phyloP scores from a whole-genome alignment of 2,888 invertebrate species.

The Acanthopleura granulata region DNA sequence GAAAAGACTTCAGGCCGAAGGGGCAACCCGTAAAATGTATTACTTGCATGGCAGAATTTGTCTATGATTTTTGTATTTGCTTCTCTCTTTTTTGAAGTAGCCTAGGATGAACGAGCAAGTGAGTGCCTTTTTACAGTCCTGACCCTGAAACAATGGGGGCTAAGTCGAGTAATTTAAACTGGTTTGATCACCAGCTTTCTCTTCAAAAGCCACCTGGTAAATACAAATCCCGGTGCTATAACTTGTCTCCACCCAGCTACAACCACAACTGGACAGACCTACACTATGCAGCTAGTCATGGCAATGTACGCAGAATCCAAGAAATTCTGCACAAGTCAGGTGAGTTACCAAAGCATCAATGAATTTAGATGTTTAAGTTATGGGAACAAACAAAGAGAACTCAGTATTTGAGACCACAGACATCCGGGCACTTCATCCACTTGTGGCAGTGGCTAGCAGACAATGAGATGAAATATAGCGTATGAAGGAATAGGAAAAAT shows the following conservation, averaged over 20 bases:
- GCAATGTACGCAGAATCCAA: slow-evolving; percentile 48
- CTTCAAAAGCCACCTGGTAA: slow-evolving; percentile 9
- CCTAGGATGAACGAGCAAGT: background rate
- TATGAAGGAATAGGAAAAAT: too few relatives aligned
- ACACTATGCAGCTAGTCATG: slow-evolving; percentile 54
- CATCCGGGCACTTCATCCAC: too few relatives aligned
- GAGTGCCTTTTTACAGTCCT: background rate
- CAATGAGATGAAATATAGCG: too few relatives aligned
- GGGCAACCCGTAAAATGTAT: too few relatives aligned
- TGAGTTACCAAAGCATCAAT: slow-evolving; percentile 19
- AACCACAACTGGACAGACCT: slow-evolving; percentile 57
- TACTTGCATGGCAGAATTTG: too few relatives aligned
- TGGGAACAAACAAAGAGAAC: too few relatives aligned
- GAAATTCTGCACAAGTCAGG: slow-evolving; percentile 52
- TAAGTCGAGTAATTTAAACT: slow-evolving; percentile 3
- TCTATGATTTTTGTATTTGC: background rate
- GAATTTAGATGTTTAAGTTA: too few relatives aligned
- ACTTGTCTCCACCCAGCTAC: slow-evolving; percentile 45
- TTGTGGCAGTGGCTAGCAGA: too few relatives aligned
- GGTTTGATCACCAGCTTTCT: slow-evolving; percentile 8
- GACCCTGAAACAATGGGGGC: slow-evolving; percentile 1
- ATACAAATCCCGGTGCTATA: slow-evolving; percentile 14
- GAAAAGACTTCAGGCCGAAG: too few relatives aligned
- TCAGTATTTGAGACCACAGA: too few relatives aligned
- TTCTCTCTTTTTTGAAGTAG: background rate